Conservation (phyloP, 2,113 vertebrate genomes). For the Hydropotes inermis region DNA sequence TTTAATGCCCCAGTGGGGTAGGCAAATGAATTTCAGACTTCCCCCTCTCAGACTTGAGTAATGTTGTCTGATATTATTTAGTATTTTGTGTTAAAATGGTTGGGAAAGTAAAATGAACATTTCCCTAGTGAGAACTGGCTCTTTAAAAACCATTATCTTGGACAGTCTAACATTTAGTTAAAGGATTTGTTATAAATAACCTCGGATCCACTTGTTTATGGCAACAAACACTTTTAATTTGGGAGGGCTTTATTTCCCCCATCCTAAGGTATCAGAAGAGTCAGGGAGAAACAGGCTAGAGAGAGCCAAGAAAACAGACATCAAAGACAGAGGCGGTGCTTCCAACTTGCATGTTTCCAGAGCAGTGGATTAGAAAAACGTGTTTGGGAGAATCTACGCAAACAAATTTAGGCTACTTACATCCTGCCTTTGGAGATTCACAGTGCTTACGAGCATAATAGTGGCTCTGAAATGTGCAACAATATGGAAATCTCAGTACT, state of each 20-base stretch:
- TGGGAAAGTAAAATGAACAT: neutral
- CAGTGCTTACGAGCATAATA: neutral
- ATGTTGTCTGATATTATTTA: neutral
- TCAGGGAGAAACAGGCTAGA: neutral
- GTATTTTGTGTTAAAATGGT: slow-evolving; percentile 24
- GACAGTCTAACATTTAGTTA: neutral
- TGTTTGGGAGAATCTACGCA: neutral
- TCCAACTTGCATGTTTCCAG: neutral
- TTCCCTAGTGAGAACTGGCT: neutral
- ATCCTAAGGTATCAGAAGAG: neutral
- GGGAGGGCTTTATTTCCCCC: neutral
- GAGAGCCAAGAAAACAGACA: neutral
- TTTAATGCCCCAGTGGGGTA: neutral
- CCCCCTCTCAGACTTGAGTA: neutral
- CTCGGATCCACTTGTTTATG: neutral
- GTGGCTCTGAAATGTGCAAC: neutral
- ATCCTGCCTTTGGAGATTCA: neutral
- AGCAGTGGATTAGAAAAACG: neutral
- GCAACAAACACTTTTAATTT: neutral
- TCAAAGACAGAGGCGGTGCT: neutral
- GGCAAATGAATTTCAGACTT: neutral
- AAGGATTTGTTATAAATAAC: slow-evolving; percentile 19
- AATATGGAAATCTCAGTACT: neutral
- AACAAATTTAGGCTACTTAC: neutral
- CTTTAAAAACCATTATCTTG: slow-evolving; percentile 2